phyloP scores from a whole-genome alignment of 2,888 invertebrate species.

The Diarsia dahlii region DNA sequence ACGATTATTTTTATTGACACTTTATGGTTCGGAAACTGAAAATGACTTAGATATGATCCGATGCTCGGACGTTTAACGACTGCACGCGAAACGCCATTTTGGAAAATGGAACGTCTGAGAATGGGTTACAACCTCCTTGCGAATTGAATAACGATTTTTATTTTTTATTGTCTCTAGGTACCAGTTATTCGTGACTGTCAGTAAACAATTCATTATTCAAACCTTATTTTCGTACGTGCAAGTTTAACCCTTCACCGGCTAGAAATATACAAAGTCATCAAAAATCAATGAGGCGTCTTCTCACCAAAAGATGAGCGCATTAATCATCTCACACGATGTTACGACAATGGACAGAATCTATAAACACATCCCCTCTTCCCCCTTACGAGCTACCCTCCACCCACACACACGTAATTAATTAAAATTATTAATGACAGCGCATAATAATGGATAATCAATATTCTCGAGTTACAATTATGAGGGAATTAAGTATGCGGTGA shows the following conservation, averaged over 20 bases:
- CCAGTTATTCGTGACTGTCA: constrained; percentile 9
- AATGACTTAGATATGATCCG: constrained; percentile 85
- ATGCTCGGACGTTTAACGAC: constrained; percentile 77
- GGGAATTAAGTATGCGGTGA: constrained; percentile 58
- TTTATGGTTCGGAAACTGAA: constrained; percentile 89
- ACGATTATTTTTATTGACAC: constrained; percentile 88
- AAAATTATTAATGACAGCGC: constrained; percentile 88
- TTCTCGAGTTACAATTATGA: constrained; percentile 70
- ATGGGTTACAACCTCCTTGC: constrained; percentile 51
- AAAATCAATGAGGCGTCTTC: constrained; percentile 86
- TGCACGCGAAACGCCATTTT: constrained; percentile 71
- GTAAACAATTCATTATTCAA: constrained; percentile 23
- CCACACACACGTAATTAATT: constrained; percentile 83
- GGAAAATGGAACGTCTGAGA: constrained; percentile 57
- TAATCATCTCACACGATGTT: constrained; percentile 85
- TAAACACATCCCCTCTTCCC: constrained; percentile 65
- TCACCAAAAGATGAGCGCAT: constrained; percentile 78
- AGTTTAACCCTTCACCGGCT: constrained; percentile 59
- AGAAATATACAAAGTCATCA: constrained; percentile 69
- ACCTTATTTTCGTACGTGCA: constrained; percentile 22
- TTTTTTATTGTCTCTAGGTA: constrained; percentile 28
- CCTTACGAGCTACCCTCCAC: constrained; percentile 43
- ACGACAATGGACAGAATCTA: constrained; percentile 74
- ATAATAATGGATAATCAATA: constrained; percentile 88
- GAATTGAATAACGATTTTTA: constrained; percentile 34